phyloP scores from a whole-genome alignment of 1,140 invertebrate genomes.

The Rhagoletis zephyria region DNA sequence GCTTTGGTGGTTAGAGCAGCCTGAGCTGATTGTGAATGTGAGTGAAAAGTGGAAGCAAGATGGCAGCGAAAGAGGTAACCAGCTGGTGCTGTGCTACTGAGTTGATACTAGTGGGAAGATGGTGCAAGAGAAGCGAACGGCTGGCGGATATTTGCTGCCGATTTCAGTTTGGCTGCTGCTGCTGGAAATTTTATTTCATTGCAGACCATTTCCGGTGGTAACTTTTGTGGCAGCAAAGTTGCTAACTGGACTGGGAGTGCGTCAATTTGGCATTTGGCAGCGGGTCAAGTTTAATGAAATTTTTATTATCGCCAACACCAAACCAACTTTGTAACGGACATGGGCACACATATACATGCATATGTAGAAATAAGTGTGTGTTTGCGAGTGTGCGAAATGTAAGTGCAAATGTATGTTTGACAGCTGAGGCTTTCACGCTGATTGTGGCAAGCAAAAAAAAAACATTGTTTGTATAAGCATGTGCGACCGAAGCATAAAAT shows the following conservation, averaged over 20 bases:
- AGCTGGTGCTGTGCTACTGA: too few relatives aligned
- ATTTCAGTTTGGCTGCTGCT: background rate
- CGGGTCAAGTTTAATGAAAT: slow-evolving; percentile 33
- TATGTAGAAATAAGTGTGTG: background rate
- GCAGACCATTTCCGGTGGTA: slow-evolving; percentile 1
- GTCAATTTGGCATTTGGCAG: background rate
- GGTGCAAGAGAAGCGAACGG: background rate
- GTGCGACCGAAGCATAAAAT: background rate
- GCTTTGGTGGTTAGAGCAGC: background rate
- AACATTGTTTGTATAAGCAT: background rate
- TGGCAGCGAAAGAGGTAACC: background rate
- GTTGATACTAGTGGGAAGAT: too few relatives aligned
- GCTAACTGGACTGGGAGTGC: background rate
- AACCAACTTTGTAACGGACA: background rate
- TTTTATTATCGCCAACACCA: slow-evolving; percentile 10
- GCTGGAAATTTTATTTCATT: slow-evolving; percentile 18
- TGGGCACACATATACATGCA: background rate
- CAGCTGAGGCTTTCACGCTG: background rate
- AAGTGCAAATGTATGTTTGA: background rate
- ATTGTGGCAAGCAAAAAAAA: background rate
- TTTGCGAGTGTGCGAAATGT: background rate
- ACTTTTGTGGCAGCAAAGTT: slow-evolving; percentile 4
- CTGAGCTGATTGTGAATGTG: background rate
- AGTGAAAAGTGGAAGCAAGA: too few relatives aligned
- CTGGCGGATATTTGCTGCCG: background rate